These are phyloP conservation scores for Drosophila oshimai DNA, from an alignment of 1,140 invertebrate species.

Conservation along the genomic window DNA sequence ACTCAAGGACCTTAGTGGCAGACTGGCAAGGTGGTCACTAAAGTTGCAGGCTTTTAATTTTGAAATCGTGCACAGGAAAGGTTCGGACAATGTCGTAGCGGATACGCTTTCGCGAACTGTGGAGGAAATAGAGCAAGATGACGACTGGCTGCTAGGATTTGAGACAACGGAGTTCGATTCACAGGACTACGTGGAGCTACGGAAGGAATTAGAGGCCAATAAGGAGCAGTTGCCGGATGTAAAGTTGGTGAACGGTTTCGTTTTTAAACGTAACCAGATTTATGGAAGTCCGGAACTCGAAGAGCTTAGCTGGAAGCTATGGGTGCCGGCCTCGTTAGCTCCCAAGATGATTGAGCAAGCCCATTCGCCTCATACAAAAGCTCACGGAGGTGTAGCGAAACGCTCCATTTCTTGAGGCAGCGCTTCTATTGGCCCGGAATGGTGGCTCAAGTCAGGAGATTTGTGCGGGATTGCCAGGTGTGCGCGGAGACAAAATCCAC, in stretches of 20 bases:
- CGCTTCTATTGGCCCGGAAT: constrained; percentile 3
- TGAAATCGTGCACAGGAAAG: neutral
- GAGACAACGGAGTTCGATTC: neutral
- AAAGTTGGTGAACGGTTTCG: neutral
- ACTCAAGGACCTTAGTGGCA: neutral
- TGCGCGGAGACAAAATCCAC: no score
- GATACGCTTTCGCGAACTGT: neutral
- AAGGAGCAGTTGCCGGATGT: neutral
- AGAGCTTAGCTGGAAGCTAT: neutral
- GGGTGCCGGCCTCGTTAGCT: neutral
- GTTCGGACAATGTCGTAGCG: neutral
- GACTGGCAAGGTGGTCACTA: neutral
- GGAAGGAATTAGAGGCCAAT: neutral
- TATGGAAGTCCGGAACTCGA: neutral
- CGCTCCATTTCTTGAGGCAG: neutral
- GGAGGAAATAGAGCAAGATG: neutral
- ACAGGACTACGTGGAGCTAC: neutral
- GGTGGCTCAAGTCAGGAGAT: neutral
- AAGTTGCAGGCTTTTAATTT: neutral
- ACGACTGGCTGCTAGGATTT: neutral
- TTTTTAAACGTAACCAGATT: neutral
- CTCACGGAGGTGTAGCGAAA: neutral
- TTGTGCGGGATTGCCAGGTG: neutral
- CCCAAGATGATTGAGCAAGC: neutral
- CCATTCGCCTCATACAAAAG: neutral